phyloP scores from a whole-genome alignment of 2,888 invertebrate species.

The Lapara coniferarum region DNA sequence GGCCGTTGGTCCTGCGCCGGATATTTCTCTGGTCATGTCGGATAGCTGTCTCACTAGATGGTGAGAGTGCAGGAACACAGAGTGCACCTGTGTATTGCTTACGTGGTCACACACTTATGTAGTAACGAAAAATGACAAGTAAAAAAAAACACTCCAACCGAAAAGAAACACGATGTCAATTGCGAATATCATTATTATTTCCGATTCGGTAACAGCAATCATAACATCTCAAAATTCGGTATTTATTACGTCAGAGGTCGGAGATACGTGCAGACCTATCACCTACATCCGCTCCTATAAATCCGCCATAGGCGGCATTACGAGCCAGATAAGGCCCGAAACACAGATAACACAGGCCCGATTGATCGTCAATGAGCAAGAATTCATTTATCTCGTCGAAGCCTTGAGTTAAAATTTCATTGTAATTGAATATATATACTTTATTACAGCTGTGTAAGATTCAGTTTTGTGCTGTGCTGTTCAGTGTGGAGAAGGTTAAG shows the following conservation, averaged over 20 bases:
- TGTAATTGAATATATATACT: constrained; percentile 38
- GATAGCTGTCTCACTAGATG: no score
- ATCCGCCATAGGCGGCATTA: constrained; percentile 60
- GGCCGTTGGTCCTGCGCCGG: no score
- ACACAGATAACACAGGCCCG: constrained; percentile 74
- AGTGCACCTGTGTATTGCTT: no score
- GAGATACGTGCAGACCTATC: constrained; percentile 25
- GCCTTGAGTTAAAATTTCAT: constrained; percentile 40
- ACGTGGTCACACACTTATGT: no score
- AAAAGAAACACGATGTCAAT: neutral
- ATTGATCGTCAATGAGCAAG: constrained; percentile 81
- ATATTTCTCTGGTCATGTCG: no score
- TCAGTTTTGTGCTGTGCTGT: constrained; percentile 38
- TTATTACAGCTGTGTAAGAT: constrained; percentile 34
- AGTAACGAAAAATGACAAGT: no score
- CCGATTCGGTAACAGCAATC: neutral
- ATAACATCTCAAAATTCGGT: constrained; percentile 23
- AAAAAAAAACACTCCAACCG: no score
- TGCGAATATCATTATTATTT: neutral
- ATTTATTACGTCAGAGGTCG: constrained; percentile 23
- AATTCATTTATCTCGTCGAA: constrained; percentile 78
- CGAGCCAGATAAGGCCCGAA: constrained; percentile 71
- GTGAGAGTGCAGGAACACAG: no score
- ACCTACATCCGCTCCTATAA: constrained; percentile 50
- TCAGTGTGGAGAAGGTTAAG: constrained; percentile 48